These are phyloP conservation scores for Epicampocera succincta DNA, from an alignment of 2,888 invertebrate genomes.

Conservation along the genomic window DNA sequence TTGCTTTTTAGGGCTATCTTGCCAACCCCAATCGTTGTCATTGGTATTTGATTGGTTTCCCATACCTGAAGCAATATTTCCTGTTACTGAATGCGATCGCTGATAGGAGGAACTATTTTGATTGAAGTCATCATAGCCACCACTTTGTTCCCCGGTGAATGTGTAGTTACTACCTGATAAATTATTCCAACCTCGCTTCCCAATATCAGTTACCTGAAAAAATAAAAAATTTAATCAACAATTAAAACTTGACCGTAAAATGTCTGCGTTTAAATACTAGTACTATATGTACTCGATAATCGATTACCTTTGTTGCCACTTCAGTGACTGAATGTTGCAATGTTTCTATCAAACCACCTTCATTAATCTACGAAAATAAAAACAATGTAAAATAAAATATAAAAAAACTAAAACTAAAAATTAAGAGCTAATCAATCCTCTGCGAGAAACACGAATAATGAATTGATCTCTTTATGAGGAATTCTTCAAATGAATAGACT, in stretches of 20 bases:
- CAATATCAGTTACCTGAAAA: constrained; percentile 85
- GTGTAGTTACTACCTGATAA: constrained; percentile 83
- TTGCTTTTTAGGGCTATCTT: constrained; percentile 75
- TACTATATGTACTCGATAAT: background rate
- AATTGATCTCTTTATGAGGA: no score
- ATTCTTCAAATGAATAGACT: no score
- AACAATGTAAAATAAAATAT: constrained; percentile 76
- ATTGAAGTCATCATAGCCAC: constrained; percentile 78
- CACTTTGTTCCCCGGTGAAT: constrained; percentile 76
- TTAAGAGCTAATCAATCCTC: constrained; percentile 67
- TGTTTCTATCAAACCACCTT: constrained; percentile 86
- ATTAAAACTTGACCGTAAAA: background rate
- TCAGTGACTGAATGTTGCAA: constrained; percentile 85
- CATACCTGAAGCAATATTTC: constrained; percentile 75
- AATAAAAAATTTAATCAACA: background rate
- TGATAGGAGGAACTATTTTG: constrained; percentile 78
- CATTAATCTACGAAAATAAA: constrained; percentile 85
- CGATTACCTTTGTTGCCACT: constrained; percentile 85
- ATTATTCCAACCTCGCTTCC: constrained; percentile 86
- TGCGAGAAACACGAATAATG: no score
- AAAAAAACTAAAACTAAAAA: constrained; percentile 72
- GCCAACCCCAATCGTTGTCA: constrained; percentile 80
- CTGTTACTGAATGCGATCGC: constrained; percentile 80
- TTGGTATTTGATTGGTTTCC: constrained; percentile 72
- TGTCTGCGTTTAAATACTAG: background rate